phyloP scores from a whole-genome alignment of 30 jellyfish, hydroid and myxozoan species.

The Pelagia noctiluca region DNA sequence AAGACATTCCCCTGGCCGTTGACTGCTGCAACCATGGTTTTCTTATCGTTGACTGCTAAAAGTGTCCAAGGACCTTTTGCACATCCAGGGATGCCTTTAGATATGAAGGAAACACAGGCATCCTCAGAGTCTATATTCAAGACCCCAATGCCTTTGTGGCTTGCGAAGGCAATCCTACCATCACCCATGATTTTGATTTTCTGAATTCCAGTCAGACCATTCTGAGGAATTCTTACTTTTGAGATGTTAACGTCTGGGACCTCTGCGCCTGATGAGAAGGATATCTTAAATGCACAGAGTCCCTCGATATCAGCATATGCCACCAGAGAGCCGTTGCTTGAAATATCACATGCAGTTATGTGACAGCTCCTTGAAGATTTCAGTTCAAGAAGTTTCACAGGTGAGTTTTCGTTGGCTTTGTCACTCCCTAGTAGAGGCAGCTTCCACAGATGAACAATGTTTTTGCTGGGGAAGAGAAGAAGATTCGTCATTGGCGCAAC shows the following conservation, averaged over 20 bases:
- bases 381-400: slow-evolving; percentile 60
- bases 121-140: background rate
- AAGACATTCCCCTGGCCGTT: slow-evolving; percentile 23
- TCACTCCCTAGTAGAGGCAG: slow-evolving; percentile 24
- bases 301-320: slow-evolving; percentile 53
- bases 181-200: slow-evolving; percentile 49
- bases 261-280: background rate
- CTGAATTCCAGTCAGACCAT: slow-evolving; percentile 30
- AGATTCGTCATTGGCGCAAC: slow-evolving; percentile 44
- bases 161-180: slow-evolving; percentile 19
- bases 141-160: slow-evolving; percentile 28
- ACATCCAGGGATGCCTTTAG: slow-evolving; percentile 7
- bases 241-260: slow-evolving; percentile 13
- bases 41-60: slow-evolving; percentile 29
- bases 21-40: slow-evolving; percentile 30
- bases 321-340: slow-evolving; percentile 58
- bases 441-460: slow-evolving; percentile 69
- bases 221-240: slow-evolving; percentile 36
- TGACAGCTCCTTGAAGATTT: slow-evolving; percentile 36
- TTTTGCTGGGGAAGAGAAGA: slow-evolving; percentile 52
- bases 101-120: background rate
- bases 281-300: slow-evolving; percentile 10
- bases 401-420: background rate
- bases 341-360: slow-evolving; percentile 65
- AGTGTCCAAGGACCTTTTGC: slow-evolving; percentile 40